These are phyloP conservation scores for Physella acuta DNA, from an alignment of 1,140 invertebrate species.

Conservation along the genomic window DNA sequence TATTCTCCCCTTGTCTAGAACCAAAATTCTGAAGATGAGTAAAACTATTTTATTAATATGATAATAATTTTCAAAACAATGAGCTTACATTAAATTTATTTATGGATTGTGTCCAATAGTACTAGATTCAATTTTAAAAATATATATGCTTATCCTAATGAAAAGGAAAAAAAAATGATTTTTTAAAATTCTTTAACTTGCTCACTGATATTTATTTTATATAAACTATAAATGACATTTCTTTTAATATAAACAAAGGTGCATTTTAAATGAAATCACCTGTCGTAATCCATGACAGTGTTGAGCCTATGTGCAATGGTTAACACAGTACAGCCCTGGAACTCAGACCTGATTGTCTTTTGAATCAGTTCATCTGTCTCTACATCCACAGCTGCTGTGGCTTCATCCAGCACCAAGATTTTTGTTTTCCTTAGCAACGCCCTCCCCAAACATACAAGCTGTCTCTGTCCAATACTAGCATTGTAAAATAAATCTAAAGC, in stretches of 20 bases:
- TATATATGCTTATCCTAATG: too few species aligned
- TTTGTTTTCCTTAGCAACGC: slow-evolving; percentile 65
- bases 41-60: neutral
- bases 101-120: too few species aligned
- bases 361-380: slow-evolving; percentile 61
- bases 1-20: slow-evolving; percentile 3
- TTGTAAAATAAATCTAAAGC: too few species aligned
- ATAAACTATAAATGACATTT: too few species aligned
- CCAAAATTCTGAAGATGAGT: slow-evolving; percentile 2
- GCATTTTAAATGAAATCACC: neutral
- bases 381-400: slow-evolving; percentile 57
- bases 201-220: too few species aligned
- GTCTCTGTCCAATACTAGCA: slow-evolving; percentile 65
- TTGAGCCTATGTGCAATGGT: slow-evolving; percentile 59
- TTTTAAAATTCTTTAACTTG: too few species aligned
- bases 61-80: too few species aligned
- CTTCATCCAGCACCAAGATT: slow-evolving; percentile 73
- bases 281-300: slow-evolving; percentile 56
- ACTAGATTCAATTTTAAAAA: too few species aligned
- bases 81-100: too few species aligned
- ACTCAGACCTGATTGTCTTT: slow-evolving; percentile 51
- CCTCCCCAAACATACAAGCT: slow-evolving; percentile 63
- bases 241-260: too few species aligned
- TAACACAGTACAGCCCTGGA: slow-evolving; percentile 48
- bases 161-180: too few species aligned